phyloP scores from a whole-genome alignment of 2,113 vertebrate genomes.

The Coregonus clupeaformis region DNA sequence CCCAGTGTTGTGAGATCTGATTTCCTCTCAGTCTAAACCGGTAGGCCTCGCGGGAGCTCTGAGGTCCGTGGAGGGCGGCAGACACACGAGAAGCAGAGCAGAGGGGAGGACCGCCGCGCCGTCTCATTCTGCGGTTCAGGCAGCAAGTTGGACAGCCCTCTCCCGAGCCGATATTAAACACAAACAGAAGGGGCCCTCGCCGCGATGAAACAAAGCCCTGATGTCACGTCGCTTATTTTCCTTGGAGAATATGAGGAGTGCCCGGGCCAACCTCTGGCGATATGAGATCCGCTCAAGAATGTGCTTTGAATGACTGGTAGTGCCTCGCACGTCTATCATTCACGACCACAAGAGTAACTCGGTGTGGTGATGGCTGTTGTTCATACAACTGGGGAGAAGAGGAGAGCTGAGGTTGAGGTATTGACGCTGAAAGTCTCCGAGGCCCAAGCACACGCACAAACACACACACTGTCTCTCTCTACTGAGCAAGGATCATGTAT shows the following conservation, averaged over 20 bases:
- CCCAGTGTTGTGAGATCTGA: slow-evolving; percentile 62
- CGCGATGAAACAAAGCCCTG: slow-evolving; percentile 86
- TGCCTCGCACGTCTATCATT: slow-evolving; percentile 63
- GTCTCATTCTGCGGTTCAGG: slow-evolving; percentile 47
- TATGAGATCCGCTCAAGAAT: slow-evolving; percentile 82
- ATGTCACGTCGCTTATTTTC: slow-evolving; percentile 90
- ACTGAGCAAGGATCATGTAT: no score
- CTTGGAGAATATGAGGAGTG: slow-evolving; percentile 81
- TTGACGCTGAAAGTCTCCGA: no score
- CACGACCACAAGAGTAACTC: slow-evolving; percentile 46
- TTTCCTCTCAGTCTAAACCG: slow-evolving; percentile 63
- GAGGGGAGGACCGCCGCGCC: slow-evolving; percentile 35
- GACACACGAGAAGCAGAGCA: slow-evolving; percentile 45
- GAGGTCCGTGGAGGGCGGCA: slow-evolving; percentile 29
- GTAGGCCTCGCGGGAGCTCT: slow-evolving; percentile 44
- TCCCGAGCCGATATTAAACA: slow-evolving; percentile 82
- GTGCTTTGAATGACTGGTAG: slow-evolving; percentile 68
- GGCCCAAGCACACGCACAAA: slow-evolving; percentile 4
- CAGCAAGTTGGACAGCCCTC: slow-evolving; percentile 52
- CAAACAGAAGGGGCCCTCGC: slow-evolving; percentile 85
- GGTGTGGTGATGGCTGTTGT: slow-evolving; percentile 56
- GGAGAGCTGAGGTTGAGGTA: no score
- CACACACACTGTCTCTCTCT: slow-evolving; percentile 14
- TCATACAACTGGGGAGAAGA: slow-evolving; percentile 27
- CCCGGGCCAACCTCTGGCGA: slow-evolving; percentile 80